Conservation (phyloP, 2,797 vertebrate species). For the Pantherophis vulpinus region DNA sequence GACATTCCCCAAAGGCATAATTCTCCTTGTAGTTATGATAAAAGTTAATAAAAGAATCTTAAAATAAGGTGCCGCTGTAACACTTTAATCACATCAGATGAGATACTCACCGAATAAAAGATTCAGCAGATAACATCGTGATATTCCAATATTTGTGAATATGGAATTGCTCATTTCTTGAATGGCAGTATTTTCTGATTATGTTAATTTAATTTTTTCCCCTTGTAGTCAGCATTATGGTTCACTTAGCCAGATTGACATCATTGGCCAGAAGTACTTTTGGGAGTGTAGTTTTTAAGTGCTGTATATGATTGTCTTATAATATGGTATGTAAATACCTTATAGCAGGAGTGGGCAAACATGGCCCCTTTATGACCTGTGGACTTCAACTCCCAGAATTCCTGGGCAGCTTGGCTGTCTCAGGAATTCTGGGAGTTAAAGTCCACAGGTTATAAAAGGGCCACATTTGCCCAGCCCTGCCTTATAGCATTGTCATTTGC, state of each 20-base stretch:
- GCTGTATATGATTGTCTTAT: neutral
- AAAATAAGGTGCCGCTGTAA: conserved; percentile 58
- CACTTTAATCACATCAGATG: conserved; percentile 37
- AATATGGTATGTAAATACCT: neutral
- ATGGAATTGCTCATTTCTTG: conserved; percentile 43
- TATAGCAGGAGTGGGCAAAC: neutral
- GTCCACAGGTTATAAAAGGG: too few relatives aligned
- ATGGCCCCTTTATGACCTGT: too few relatives aligned
- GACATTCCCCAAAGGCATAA: neutral
- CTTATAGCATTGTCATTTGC: neutral
- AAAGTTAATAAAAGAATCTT: conserved; percentile 53
- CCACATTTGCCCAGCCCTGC: too few relatives aligned
- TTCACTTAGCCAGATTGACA: neutral
- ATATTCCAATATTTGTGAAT: conserved; percentile 56
- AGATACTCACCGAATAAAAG: conserved; percentile 62
- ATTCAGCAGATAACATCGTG: conserved; percentile 45
- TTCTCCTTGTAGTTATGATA: conserved; percentile 36
- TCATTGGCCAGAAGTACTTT: neutral
- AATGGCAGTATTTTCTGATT: neutral
- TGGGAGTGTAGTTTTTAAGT: neutral
- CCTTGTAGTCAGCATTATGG: neutral
- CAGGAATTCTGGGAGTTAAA: too few relatives aligned
- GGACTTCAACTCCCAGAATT: too few relatives aligned
- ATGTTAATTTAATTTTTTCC: neutral
- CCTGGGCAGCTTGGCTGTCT: too few relatives aligned